Base-by-base conservation (phyloP, 2,888 invertebrate species). In the Cephus runcator region DNA sequence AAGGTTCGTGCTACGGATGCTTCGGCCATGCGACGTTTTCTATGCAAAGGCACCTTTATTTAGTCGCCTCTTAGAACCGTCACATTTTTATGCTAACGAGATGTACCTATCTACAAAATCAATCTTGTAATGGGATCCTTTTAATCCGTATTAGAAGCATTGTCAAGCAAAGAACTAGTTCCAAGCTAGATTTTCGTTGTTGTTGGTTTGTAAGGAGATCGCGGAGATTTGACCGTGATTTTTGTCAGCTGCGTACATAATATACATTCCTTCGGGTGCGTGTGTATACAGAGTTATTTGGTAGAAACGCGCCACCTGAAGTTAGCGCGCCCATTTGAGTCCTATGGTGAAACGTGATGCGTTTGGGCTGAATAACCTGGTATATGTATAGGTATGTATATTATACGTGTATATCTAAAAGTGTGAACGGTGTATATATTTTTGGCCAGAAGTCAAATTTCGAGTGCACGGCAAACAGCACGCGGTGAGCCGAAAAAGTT, bases 361-460 rank as follows among this genome's bases (percentile, higher is more conserved):
- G 35, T 35, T 35, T 35, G 12, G 12, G 35, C 35, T 35, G 35
- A 12, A 12, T 35, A 35, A 35, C 12, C 1, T 12, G 12, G 12
- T 12, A 74, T 69, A 40, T 6, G 6, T 40, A 40, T 40, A 1
- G 15, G 6, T 40, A 6, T 4, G 40, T 40, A 40, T 40, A 40
- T 15, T 40, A 40, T 15, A 40, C 40, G 56, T 56, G 23, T 56
- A 56, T 15, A 2, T 15, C 23, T 2, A 23, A 23, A 23, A 56
- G 56, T 23, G 56, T 56, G 75, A 82, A 80, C 82, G 80, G 79
- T 75, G 76, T 81, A 80, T 82, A 85, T 88, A 87, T 88, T 87
- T 88, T 88, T 87, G 85, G 88, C 85, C 82, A 85, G 85, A 88
- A 89, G 89, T 89, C 89, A 87, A 89, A 87, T 87, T 87, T 89